phyloP scores from a whole-genome alignment of 2,113 vertebrate genomes.

The Pseudonaja textilis region DNA sequence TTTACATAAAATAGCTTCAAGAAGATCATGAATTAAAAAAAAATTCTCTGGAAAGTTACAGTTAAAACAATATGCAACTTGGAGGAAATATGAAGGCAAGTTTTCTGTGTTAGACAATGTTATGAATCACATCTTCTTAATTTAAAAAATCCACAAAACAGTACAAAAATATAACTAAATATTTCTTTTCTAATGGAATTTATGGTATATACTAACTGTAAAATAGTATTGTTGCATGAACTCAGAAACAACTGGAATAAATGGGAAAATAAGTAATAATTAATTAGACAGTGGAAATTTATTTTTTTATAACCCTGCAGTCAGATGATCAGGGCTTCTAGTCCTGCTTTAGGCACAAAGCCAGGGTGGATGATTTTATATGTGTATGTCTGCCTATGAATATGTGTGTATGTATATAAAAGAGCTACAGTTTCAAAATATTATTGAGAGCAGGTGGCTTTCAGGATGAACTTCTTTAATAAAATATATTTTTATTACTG shows the following conservation, averaged over 20 bases:
- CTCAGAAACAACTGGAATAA: not conserved
- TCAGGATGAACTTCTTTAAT: slow-evolving; percentile 9
- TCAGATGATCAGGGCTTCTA: not conserved
- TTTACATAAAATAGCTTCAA: not conserved
- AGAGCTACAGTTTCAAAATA: not conserved
- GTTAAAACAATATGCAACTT: not conserved
- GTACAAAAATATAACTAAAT: not conserved
- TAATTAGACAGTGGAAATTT: too few relatives aligned
- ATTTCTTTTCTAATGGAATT: not conserved
- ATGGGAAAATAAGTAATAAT: not conserved
- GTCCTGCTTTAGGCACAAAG: not conserved
- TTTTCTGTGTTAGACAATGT: not conserved
- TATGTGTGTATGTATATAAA: slow-evolving; percentile 15
- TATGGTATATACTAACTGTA: not conserved
- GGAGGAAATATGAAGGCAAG: not conserved
- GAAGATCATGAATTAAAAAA: not conserved
- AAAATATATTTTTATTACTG: slow-evolving; percentile 9
- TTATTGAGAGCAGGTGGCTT: slow-evolving; percentile 20
- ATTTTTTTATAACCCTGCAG: not conserved
- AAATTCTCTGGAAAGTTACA: not conserved
- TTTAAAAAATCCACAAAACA: not conserved
- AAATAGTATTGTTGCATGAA: not conserved
- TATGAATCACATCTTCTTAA: not conserved
- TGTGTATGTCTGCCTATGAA: not conserved
- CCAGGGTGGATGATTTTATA: not conserved